Conservation (phyloP, 2,113 vertebrate species). For the Perca flavescens region DNA sequence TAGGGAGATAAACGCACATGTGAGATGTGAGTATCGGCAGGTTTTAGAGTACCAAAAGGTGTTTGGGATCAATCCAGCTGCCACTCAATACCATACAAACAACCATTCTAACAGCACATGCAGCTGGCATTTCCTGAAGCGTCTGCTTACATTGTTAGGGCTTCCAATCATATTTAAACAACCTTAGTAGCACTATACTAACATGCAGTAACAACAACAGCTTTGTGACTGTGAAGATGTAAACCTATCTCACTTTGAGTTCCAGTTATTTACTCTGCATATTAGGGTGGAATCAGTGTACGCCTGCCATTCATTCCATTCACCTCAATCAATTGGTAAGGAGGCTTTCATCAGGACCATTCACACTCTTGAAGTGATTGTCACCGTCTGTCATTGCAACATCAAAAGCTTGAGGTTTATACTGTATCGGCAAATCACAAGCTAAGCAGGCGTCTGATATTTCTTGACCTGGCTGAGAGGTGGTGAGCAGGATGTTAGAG, state of each 20-base stretch:
- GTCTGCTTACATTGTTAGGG: not conserved
- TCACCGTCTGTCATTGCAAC: not conserved
- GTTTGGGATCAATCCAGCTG: not conserved
- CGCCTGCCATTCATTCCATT: conserved; percentile 5
- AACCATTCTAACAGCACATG: not conserved
- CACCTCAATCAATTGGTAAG: conserved; percentile 5
- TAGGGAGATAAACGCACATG: not conserved
- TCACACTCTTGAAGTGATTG: conserved; percentile 26
- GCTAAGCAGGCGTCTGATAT: not conserved
- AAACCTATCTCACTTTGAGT: not conserved
- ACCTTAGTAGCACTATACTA: not conserved
- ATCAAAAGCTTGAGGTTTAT: not conserved
- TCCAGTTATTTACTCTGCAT: not conserved
- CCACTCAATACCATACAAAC: not conserved
- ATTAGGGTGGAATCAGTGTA: not conserved
- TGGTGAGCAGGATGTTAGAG: not conserved
- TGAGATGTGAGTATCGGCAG: not conserved
- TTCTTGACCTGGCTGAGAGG: conserved; percentile 17
- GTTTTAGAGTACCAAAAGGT: not conserved
- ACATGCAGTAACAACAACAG: not conserved
- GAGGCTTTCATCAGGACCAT: conserved; percentile 8
- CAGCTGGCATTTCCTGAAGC: not conserved
- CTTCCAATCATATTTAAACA: not conserved
- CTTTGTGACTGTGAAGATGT: not conserved
- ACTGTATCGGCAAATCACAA: conserved; percentile 13